Base-by-base conservation (phyloP, 2,797 vertebrate genomes). In the Masticophis lateralis region DNA sequence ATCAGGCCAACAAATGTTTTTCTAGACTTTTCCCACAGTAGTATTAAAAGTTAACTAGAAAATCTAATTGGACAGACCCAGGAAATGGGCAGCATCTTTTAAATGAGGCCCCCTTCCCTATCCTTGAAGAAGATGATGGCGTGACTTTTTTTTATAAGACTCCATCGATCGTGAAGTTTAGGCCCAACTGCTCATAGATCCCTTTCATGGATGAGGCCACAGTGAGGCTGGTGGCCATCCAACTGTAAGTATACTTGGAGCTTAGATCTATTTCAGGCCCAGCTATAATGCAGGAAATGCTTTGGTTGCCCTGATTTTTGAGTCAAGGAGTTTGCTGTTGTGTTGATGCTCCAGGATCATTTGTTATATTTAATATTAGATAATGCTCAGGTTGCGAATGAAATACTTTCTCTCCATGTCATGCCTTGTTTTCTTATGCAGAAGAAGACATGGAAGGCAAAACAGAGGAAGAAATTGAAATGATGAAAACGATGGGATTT, bases 401-500 rank as follows among this genome's bases (percentile, higher is more conserved):
- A 83, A 10, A 25, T 47, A 47, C 53, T 63, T 90, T 51, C 53
- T 47, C 57, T 69, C 11, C 16, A 2, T 16, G 1, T 27, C 7
- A 13, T 27, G 0, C 55, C 10, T 25, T 1, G 0, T 3, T 69
- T 92, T 92, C 56, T 93, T 91, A 47, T 95, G 18, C 96, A 99
- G 99, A 97, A 94, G 99, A 99, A 86, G 99, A 99, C 95, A 97
- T 99, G 97, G 97, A 99, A 95, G 99, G 98, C 28, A 99, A 99
- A 97, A 99, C 99, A 0, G 99, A 99, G 66, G 99, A 99, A 95
- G 99, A 99, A 95, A 99, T 99, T 0, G 99, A 99, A 97, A 99
- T 99, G 99, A 99, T 99, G 98, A 99, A 99, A 94, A 94, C 96
- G 92, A 99, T 99, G 99, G 99, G 99, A 13, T 99, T 99, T 93